Conservation (phyloP, 2,888 invertebrate genomes). For the Quadriops clusia region DNA sequence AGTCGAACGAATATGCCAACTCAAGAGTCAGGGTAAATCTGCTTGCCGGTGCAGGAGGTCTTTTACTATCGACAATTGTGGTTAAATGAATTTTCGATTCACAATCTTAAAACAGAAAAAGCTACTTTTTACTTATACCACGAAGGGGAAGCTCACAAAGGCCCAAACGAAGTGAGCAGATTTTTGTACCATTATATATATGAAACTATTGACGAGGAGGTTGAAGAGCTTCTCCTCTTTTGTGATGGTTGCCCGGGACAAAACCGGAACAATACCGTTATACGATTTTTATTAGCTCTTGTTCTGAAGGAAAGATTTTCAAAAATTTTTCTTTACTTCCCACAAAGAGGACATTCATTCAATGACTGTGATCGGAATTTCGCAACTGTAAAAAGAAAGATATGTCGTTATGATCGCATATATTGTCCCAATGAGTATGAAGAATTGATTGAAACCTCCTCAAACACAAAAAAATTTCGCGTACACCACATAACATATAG, state of each 20-base stretch:
- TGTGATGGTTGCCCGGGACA: constrained; percentile 14
- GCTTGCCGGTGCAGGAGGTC: constrained; percentile 19
- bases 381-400: too few relatives aligned
- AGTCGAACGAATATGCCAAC: too few relatives aligned
- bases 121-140: constrained; percentile 13
- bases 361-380: constrained; percentile 9
- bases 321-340: constrained; percentile 14
- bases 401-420: too few relatives aligned
- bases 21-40: too few relatives aligned
- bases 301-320: constrained; percentile 13
- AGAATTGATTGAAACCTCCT: too few relatives aligned
- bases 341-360: constrained; percentile 14
- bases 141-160: constrained; percentile 13
- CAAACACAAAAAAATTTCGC: too few relatives aligned
- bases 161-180: constrained; percentile 11
- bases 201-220: too few relatives aligned
- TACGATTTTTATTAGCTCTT: constrained; percentile 11
- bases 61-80: constrained; percentile 19
- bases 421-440: too few relatives aligned
- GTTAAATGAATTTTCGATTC: constrained; percentile 15
- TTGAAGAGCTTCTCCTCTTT: constrained; percentile 13
- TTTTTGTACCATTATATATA: too few relatives aligned
- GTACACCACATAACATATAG: too few relatives aligned
- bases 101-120: constrained; percentile 11
- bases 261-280: constrained; percentile 16